Base-by-base conservation (phyloP, 2,113 vertebrate species). In the Gadus macrocephalus region DNA sequence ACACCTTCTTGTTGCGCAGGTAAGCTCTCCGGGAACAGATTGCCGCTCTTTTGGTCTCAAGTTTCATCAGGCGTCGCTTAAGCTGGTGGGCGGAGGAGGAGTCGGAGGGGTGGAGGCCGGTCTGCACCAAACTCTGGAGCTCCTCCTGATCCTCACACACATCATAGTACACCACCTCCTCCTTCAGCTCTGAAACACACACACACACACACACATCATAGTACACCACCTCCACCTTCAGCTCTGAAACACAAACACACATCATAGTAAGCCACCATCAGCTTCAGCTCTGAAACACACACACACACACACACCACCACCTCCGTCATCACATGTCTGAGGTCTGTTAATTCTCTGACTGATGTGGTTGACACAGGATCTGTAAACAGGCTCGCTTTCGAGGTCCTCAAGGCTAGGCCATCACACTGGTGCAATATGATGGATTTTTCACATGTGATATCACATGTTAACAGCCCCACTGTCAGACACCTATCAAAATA, bases 141-240 rank as follows among this genome's bases (percentile, higher is more conserved):
- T 98, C 95, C 83, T 96, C 93, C 0, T 90, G 93, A 68, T 93
- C 95, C 87, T 98, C 94, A 82, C 94, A 98, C 0, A 96, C 92
- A 67, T 98, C 96, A 0, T 98, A 97, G 83, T 99, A 99, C 79
- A 98, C 91, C 82, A 99, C 97, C 91, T 98, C 95, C 76, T 98
- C 94, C 84, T 95, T 94, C 86, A 95, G 91, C 74, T 99, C 97
- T 99, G 86, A 71, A 79, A 91, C 89, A 88, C 81, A 83, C 58
- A 90, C 42, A 62, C 58, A 90, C 42, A 62, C 65, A 69, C 5
- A 8, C 31, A 53, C 31, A 3, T 79, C 53, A 72, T 1, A 2
- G 28, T 66, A 66, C 60, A 62, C 60, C 42, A 49, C 42, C 42
- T 5, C 42, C 42, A 8, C 62, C 27, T 38, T 38, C 7, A 15